Conservation (phyloP, 2,113 vertebrate species). For the Microcebus ravelobensis region DNA sequence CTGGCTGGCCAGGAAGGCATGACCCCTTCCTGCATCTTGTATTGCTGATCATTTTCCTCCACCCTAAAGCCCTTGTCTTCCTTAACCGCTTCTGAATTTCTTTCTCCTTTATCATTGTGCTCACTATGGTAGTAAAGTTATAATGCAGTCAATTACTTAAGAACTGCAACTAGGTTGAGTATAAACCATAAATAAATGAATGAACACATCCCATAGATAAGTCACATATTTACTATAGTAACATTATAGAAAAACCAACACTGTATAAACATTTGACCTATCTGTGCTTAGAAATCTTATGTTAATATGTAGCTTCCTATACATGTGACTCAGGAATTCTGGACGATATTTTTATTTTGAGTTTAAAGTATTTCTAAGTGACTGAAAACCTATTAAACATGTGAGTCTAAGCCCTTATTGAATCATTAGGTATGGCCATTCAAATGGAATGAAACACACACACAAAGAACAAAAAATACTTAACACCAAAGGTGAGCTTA, state of each 20-base stretch:
- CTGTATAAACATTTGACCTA: neutral
- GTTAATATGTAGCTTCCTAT: neutral
- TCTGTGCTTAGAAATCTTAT: neutral
- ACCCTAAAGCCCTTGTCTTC: neutral
- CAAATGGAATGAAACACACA: neutral
- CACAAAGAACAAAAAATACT: neutral
- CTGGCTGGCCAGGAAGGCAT: too few relatives aligned
- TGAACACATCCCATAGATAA: neutral
- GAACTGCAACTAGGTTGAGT: neutral
- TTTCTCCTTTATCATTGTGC: neutral
- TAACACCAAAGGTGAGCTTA: neutral
- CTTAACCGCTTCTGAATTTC: neutral
- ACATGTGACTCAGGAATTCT: neutral
- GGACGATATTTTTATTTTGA: neutral
- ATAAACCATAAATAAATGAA: neutral
- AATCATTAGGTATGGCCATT: neutral
- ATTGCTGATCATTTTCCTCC: neutral
- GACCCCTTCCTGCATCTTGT: neutral
- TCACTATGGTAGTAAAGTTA: neutral
- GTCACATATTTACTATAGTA: neutral
- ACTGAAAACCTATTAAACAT: neutral
- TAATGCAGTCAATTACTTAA: neutral
- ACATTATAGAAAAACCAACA: neutral
- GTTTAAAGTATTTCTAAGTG: neutral
- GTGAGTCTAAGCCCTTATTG: neutral